Percentiles rank a stretch among this genome's conserved stretches.
phyloP scores from a whole-genome alignment of 2,797 vertebrate genomes.

The Cuniculus paca region DNA sequence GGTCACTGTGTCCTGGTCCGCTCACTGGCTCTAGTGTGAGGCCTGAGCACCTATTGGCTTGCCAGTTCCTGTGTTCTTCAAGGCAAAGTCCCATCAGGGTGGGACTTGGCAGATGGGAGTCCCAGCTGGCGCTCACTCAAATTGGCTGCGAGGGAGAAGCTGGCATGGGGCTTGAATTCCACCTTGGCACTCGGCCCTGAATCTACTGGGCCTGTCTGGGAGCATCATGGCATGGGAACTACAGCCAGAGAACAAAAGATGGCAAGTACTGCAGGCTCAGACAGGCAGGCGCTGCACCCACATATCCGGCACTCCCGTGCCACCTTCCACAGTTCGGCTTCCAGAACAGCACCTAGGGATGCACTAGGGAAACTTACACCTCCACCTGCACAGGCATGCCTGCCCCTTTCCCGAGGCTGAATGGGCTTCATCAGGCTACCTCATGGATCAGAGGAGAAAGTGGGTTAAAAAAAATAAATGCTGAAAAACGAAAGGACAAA shows the following conservation, averaged over 20 bases:
- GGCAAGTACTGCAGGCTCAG: constrained; percentile 56
- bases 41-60: not conserved
- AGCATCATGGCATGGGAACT: constrained; percentile 56
- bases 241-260: constrained; percentile 63
- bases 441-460: constrained; percentile 22
- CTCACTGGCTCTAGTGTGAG: not conserved
- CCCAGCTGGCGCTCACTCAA: constrained; percentile 42
- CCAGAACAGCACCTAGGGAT: constrained; percentile 14
- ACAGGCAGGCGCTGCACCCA: constrained; percentile 41
- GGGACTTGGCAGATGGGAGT: constrained; percentile 58
- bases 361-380: not conserved
- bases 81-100: constrained; percentile 38
- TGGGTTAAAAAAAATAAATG: not conserved
- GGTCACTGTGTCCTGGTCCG: not conserved
- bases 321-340: constrained; percentile 37
- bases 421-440: constrained; percentile 19
- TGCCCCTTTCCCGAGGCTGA: not conserved
- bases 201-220: constrained; percentile 52
- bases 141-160: constrained; percentile 73
- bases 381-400: not conserved
- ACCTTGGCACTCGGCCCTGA: constrained; percentile 63
- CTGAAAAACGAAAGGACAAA: not conserved
- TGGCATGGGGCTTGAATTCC: constrained; percentile 69
- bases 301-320: not conserved
- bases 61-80: not conserved